Percentiles rank a stretch among this genome's conserved stretches.
phyloP scores from a whole-genome alignment of 2,113 vertebrate species.

The Pteropus alecto region DNA sequence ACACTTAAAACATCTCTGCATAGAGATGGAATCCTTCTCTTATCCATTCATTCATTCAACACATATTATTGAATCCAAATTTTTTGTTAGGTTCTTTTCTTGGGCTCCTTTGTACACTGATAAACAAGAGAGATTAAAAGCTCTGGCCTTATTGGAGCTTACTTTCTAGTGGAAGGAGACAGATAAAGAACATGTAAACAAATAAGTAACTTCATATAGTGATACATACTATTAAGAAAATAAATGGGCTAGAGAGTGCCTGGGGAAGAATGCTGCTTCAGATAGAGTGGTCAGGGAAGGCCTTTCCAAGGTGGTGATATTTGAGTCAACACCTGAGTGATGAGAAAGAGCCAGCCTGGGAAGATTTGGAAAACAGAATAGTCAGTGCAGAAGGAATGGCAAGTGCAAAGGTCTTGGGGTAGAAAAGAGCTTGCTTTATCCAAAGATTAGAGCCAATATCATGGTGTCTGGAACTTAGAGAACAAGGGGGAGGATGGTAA shows the following conservation, averaged over 20 bases:
- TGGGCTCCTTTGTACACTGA: not conserved
- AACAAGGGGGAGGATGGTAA: not conserved
- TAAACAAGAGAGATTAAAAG: not conserved
- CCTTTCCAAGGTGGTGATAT: not conserved
- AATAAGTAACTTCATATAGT: not conserved
- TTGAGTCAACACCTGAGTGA: not conserved
- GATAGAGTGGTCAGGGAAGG: not conserved
- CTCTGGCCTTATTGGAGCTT: not conserved
- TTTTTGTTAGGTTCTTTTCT: not conserved
- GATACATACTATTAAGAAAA: not conserved
- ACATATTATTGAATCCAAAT: not conserved
- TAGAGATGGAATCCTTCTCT: not conserved
- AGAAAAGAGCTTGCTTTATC: slow-evolving; percentile 12
- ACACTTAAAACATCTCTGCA: not conserved
- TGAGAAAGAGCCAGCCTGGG: not conserved
- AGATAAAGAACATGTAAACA: not conserved
- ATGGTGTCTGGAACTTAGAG: not conserved
- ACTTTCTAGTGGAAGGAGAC: not conserved
- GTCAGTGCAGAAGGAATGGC: not conserved
- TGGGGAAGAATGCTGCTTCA: not conserved
- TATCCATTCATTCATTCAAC: not conserved
- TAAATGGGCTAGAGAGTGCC: not conserved
- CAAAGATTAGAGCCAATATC: not conserved
- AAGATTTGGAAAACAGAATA: not conserved
- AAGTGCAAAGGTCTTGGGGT: not conserved